Conservation (phyloP, 2,888 invertebrate genomes). For the Cheilosia impressa region DNA sequence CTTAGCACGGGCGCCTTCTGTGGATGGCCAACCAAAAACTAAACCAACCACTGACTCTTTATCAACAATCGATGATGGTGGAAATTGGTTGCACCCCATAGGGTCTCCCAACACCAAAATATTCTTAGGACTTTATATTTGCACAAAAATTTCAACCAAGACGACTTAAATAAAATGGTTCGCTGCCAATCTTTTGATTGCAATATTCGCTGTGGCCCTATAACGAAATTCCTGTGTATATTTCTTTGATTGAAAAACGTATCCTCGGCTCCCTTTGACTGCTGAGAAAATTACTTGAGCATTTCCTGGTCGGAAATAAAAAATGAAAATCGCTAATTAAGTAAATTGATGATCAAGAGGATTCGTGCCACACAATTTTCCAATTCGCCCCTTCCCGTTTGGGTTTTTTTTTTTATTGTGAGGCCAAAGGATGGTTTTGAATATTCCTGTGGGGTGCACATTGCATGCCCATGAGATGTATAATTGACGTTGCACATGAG, state of each 20-base stretch:
- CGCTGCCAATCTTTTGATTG: constrained; percentile 46
- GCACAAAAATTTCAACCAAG: constrained; percentile 34
- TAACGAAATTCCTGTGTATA: constrained; percentile 24
- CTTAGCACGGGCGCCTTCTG: constrained; percentile 24
- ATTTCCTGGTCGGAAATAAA: constrained; percentile 69
- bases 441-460: constrained; percentile 23
- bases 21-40: constrained; percentile 25
- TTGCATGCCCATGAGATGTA: constrained; percentile 54
- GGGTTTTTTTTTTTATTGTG: not conserved
- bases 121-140: constrained; percentile 35
- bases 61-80: constrained; percentile 70
- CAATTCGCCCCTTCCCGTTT: not conserved
- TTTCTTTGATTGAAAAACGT: constrained; percentile 54
- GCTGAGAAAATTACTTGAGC: constrained; percentile 64
- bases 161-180: constrained; percentile 29
- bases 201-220: constrained; percentile 5
- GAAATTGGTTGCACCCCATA: constrained; percentile 50
- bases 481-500: constrained; percentile 50
- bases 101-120: not conserved
- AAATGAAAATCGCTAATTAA: constrained; percentile 68
- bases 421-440: constrained; percentile 33
- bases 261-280: constrained; percentile 55
- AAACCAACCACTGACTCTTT: constrained; percentile 9
- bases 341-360: constrained; percentile 72
- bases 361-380: constrained; percentile 45